Conservation (phyloP, 2,888 invertebrate genomes). For the Sisyra nigra region DNA sequence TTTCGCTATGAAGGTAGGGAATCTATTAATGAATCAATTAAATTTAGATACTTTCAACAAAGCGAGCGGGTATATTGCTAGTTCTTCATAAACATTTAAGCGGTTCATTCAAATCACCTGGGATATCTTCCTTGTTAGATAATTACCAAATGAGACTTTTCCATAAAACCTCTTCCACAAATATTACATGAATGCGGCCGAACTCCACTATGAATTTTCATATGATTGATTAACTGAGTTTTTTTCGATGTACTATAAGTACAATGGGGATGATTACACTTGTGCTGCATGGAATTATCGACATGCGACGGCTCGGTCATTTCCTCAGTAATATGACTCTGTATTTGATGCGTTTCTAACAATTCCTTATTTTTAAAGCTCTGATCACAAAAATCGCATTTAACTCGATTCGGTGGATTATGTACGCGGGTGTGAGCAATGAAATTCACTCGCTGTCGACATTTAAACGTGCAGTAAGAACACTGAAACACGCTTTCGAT, state of each 20-base stretch:
- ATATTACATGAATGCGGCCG: conserved; percentile 35
- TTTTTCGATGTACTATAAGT: conserved; percentile 46
- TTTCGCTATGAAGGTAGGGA: no score
- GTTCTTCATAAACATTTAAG: no score
- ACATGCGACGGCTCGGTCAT: conserved; percentile 22
- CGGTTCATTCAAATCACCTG: no score
- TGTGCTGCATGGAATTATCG: conserved; percentile 20
- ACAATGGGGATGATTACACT: conserved; percentile 42
- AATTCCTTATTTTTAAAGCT: conserved; percentile 40
- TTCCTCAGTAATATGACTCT: conserved; percentile 35
- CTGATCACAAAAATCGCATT: conserved; percentile 39
- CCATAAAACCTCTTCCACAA: conserved; percentile 46
- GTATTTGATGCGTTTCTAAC: conserved; percentile 35
- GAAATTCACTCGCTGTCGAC: conserved; percentile 38
- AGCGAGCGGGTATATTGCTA: no score
- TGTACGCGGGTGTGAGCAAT: conserved; percentile 40
- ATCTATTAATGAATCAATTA: no score
- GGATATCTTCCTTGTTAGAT: not conserved
- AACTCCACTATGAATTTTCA: conserved; percentile 41
- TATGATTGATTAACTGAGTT: conserved; percentile 44
- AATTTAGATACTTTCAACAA: no score
- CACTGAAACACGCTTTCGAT: conserved; percentile 30
- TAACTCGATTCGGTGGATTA: conserved; percentile 36
- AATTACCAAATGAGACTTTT: conserved; percentile 40
- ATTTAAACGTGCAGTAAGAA: conserved; percentile 37